phyloP scores from a whole-genome alignment of 2,888 invertebrate species.

The Apoda limacodes region DNA sequence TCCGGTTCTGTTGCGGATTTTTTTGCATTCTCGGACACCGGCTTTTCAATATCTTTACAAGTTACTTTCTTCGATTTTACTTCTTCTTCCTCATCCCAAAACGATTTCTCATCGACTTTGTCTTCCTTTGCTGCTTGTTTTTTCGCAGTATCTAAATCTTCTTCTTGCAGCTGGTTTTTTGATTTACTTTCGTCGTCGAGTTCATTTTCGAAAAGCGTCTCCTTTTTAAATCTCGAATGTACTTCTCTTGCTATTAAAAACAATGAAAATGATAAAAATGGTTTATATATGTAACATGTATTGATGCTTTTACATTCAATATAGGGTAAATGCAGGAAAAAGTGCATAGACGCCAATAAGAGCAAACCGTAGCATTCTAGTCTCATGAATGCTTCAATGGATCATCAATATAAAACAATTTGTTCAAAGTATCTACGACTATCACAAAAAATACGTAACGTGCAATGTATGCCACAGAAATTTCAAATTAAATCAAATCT shows the following conservation, averaged over 20 bases:
- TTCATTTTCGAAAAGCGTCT: slow-evolving; percentile 59
- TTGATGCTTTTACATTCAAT: no score
- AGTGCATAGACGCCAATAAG: slow-evolving; percentile 27
- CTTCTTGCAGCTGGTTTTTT: slow-evolving; percentile 32
- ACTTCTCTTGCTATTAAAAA: slow-evolving; percentile 63
- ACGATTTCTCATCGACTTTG: slow-evolving; percentile 36
- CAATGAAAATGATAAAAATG: slow-evolving; percentile 41
- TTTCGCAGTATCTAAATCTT: slow-evolving; percentile 27
- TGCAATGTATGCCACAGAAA: no score
- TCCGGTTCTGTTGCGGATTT: slow-evolving; percentile 38
- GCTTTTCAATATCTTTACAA: slow-evolving; percentile 33
- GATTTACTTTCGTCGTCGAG: slow-evolving; percentile 47
- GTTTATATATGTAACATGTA: no score
- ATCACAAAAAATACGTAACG: slow-evolving; percentile 43
- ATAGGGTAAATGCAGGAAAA: slow-evolving; percentile 22
- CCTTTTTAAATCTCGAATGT: slow-evolving; percentile 58
- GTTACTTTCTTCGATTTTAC: slow-evolving; percentile 30
- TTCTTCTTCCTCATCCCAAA: slow-evolving; percentile 35
- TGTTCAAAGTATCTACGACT: slow-evolving; percentile 42
- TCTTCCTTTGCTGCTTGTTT: slow-evolving; percentile 33
- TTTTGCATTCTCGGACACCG: slow-evolving; percentile 33
- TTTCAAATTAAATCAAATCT: no score
- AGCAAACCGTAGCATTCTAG: slow-evolving; percentile 48
- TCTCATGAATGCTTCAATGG: slow-evolving; percentile 51
- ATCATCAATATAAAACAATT: slow-evolving; percentile 23